phyloP scores from a whole-genome alignment of 2,113 vertebrate genomes.

The Serilophus lunatus region DNA sequence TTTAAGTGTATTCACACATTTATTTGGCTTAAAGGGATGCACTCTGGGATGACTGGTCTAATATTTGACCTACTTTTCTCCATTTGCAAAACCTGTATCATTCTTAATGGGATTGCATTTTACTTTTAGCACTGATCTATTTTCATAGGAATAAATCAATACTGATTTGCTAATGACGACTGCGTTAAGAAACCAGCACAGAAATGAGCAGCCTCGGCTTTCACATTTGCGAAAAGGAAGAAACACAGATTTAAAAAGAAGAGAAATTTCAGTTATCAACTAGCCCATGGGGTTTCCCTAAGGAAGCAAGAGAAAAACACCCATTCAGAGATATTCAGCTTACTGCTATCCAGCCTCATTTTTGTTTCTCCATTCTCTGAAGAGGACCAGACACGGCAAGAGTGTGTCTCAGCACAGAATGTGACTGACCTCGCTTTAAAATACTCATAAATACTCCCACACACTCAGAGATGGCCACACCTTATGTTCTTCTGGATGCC shows the following conservation, averaged over 20 bases:
- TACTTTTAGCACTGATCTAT: neutral
- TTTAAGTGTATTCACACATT: constrained; percentile 31
- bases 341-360: neutral
- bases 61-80: constrained; percentile 42
- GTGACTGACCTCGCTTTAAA: neutral
- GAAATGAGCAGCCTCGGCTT: neutral
- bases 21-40: constrained; percentile 31
- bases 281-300: neutral
- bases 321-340: neutral
- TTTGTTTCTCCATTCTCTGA: neutral
- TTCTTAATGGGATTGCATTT: neutral
- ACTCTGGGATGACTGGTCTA: neutral
- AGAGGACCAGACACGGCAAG: neutral
- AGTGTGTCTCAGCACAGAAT: neutral
- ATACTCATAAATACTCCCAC: constrained; percentile 7
- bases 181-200: neutral
- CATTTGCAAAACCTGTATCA: constrained; percentile 23
- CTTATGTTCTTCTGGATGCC: neutral
- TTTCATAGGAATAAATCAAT: constrained; percentile 29
- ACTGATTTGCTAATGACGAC: neutral
- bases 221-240: neutral
- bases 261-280: neutral
- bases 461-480: neutral
- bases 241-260: neutral
- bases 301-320: neutral